Percentiles rank a stretch among this genome's conserved stretches.
These are phyloP conservation scores for Onychomys torridus DNA, from an alignment of 2,797 vertebrate genomes.

Conservation along the genomic window DNA sequence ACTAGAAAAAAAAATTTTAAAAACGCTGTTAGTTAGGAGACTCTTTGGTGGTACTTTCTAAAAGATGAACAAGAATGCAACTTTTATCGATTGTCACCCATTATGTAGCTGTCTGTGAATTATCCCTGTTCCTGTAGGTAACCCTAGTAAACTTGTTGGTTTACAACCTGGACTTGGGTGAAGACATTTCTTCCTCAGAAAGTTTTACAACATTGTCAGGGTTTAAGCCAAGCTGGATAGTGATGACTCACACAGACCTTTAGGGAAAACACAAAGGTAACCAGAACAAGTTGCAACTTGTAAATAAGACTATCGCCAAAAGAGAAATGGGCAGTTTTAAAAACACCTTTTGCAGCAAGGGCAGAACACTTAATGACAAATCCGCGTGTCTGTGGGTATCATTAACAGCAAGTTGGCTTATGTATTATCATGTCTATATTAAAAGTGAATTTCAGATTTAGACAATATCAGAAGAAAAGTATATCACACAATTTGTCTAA, in stretches of 20 bases:
- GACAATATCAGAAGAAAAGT: background rate
- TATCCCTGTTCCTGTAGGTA: background rate
- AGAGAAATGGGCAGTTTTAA: background rate
- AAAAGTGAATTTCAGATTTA: background rate
- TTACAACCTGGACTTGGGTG: background rate
- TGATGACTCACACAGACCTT: background rate
- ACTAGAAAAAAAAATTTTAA: background rate
- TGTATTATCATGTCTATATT: background rate
- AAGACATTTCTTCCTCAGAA: background rate
- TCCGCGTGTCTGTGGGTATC: background rate
- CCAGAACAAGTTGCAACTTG: background rate
- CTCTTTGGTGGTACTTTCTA: background rate
- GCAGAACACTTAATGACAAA: background rate
- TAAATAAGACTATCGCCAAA: background rate
- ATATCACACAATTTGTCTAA: background rate
- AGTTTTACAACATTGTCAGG: background rate
- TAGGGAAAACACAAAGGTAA: background rate
- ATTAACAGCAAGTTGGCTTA: background rate
- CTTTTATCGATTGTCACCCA: background rate
- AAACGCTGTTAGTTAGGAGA: background rate
- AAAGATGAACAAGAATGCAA: background rate
- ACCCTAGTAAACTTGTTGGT: background rate
- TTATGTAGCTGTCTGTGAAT: too few species aligned
- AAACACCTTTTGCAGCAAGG: background rate
- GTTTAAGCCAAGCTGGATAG: background rate